Conservation (phyloP, 2,113 vertebrate species). For the Brachirus orientalis region DNA sequence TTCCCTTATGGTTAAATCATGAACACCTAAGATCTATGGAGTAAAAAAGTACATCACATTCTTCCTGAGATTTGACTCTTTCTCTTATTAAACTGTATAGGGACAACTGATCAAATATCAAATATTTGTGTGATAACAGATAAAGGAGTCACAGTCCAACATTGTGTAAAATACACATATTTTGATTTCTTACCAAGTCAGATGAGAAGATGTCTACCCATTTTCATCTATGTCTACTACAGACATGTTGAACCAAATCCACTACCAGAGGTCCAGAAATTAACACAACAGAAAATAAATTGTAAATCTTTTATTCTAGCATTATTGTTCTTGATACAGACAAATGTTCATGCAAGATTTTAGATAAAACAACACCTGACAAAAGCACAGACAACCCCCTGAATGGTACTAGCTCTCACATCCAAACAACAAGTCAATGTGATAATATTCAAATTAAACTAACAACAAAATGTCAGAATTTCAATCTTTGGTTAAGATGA, state of each 20-base stretch:
- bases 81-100: no score
- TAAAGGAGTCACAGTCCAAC: neutral
- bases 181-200: no score
- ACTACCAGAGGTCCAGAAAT: neutral
- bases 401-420: constrained; percentile 15
- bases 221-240: neutral
- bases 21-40: no score
- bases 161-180: neutral
- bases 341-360: constrained; percentile 67
- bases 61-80: no score
- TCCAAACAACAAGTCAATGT: neutral
- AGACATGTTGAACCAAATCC: neutral
- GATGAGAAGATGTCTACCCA: neutral
- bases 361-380: constrained; percentile 43
- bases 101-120: no score
- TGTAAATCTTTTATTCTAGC: constrained; percentile 51
- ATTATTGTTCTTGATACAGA: constrained; percentile 58
- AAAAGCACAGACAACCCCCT: constrained; percentile 39
- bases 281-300: constrained; percentile 12
- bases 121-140: no score
- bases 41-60: no score
- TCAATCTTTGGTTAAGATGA: constrained; percentile 72
- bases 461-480: constrained; percentile 19
- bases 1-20: no score
- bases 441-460: constrained; percentile 4